Evolutionary conservation across 37 sponge, comb jelly and placozoan genomes (phyloP).

Genomic region (Hormiphora californensis): DNA sequence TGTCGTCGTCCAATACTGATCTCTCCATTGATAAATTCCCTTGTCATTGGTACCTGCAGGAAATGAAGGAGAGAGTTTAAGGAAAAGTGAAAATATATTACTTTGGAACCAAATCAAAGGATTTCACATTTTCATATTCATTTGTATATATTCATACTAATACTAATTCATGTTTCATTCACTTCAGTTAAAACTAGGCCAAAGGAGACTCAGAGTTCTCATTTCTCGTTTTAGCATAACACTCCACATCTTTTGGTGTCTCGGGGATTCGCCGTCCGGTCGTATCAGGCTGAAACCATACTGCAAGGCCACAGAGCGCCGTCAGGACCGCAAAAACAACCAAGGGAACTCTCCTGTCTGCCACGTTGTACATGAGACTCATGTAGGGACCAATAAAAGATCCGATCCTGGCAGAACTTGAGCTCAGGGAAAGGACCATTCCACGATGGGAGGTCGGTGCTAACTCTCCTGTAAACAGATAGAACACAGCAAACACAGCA

Average conservation of each 20-base stretch:
- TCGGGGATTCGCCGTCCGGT: not conserved
- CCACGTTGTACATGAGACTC: conserved; percentile 27
- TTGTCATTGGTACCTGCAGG: no score
- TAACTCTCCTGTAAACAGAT: conserved; percentile 6
- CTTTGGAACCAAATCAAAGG: no score
- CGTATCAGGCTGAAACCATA: conserved; percentile 31
- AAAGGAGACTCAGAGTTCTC: no score
- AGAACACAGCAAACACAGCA: conserved; percentile 12
- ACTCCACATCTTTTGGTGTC: conserved; percentile 36
- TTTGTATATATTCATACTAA: no score
- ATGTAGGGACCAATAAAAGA: conserved; percentile 21
- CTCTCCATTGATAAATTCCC: no score
- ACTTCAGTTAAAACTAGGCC: no score
- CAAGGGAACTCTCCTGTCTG: conserved; percentile 15
- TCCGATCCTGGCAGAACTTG: conserved; percentile 7
- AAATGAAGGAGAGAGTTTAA: no score
- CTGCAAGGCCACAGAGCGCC: not conserved
- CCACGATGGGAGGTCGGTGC: conserved; percentile 40
- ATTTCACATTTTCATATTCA: no score
- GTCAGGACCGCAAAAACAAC: not conserved
- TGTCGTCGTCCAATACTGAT: no score
- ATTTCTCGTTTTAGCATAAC: no score
- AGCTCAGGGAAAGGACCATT: conserved; percentile 47
- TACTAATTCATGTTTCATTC: no score
- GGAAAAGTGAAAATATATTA: no score